Evolutionary conservation across 2,797 vertebrate genomes (phyloP), one percentile per base, ranked within the genome.

Genomic region (Pterois miles): DNA sequence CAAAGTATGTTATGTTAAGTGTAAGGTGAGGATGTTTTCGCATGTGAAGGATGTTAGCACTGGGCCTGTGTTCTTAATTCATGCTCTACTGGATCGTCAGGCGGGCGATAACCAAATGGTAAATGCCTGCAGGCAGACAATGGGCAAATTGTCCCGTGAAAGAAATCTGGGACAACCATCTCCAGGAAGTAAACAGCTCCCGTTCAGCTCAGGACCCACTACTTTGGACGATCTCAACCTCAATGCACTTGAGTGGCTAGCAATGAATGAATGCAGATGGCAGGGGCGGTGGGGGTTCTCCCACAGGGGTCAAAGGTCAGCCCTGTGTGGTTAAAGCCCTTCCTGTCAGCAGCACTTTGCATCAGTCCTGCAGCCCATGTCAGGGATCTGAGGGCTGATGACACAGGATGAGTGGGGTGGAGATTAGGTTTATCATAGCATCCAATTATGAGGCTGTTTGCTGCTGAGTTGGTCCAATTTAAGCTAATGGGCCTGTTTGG

Each of bases 131-230:
- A 34, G 80, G 79, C 75, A 16, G 80, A 93, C 90, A 93, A 92
- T 90, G 83, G 82, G 65, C 90, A 85, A 90, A 89, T 82, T 92
- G 89, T 93, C 87, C 88, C 3, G 64, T 71, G 74, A 85, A 74
- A 80, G 75, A 93, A 33, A 94, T 91, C 80, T 89, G 84, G 93
- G 89, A 81, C 92, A 83, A 62, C 65, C 89, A 78, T 89, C 87
- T 89, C 78, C 74, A 85, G 89, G 73, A 86, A 83, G 87, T 86
- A 89, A 90, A 92, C 89, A 78, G 80, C 85, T 91, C 83, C 84
- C 62, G 74, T 69, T 82, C 71, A 22, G 69, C 78, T 64, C 74
- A 77, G 68, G 71, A 85, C n/a, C 52, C 7, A 70, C 57, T 46
- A 29, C 81, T 76, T 60, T 46, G 72, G 80, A 88, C 83, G 16